Base-by-base conservation (phyloP, 2,797 vertebrate genomes). In the Acridotheres tristis region DNA sequence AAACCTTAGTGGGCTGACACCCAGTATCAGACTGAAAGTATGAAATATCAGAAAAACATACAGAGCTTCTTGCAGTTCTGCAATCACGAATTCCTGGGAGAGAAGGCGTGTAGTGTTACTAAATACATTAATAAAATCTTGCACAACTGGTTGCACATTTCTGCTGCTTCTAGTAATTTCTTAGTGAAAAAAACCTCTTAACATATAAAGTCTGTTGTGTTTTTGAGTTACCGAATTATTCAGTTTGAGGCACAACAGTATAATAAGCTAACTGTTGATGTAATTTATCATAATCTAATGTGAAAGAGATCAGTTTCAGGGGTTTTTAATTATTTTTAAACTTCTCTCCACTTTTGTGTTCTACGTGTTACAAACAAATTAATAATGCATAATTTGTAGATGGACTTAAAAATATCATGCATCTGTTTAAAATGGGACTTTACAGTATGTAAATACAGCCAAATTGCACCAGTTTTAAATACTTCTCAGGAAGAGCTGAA, bases 391-490 rank as follows among this genome's bases (percentile, higher is more conserved):
- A 74, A 92, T 92, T 88, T 90, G 47, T 78, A 85, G 51, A 89
- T 67, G 62, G 59, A 75, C 58, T 91, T 91, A 69, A 86, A 95
- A 91, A 89, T 73, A 65, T n/a, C 6, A 2, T 1, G 3, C 2
- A 54, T 85, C n/a, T 80, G 20, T 89, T 85, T 61, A 82, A 94
- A 94, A 94, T 38, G 43, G 58, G 47, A 61, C 34, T 91, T 82
- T 40, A 38, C 54, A 92, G 11, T 43, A 78, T 18, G 27, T 53
- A 88, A 94, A 89, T 84, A 77, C 17, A 95, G 45, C 48, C 36
- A 81, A 89, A 80, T 73, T 81, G 36, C 48, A 91, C 55, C 47
- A 38, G 34, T 94, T 93, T 82, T 62, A 87, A 78, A 68, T 54
- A n/a, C 15, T 47, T 80, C 78, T 58, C 26, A 19, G 58, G 77